Percentiles rank a stretch among this genome's conserved stretches.
These are phyloP conservation scores for Phylloscopus trochiloides DNA, from an alignment of 2,113 vertebrate genomes.

Conservation along the genomic window DNA sequence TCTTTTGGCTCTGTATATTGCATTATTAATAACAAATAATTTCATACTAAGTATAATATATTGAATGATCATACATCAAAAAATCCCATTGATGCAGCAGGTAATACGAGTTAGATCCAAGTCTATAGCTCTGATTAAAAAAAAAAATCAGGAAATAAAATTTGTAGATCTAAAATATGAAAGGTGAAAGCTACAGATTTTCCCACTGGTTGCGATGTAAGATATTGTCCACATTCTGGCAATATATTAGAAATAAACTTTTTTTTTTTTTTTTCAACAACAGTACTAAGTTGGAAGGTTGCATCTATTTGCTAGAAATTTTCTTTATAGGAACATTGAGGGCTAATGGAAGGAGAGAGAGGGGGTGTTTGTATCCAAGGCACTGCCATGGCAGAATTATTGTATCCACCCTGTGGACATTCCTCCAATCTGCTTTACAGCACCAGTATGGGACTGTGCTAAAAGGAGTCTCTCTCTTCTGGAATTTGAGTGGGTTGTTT, in stretches of 20 bases:
- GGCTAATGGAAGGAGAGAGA: not conserved
- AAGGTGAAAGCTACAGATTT: not conserved
- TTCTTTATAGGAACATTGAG: not conserved
- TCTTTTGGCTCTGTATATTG: not conserved
- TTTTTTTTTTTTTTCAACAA: accelerated
- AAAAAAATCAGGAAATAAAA: not conserved
- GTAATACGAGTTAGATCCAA: not conserved
- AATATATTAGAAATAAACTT: not conserved
- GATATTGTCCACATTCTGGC: not conserved
- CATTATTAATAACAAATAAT: not conserved
- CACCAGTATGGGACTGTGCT: not conserved
- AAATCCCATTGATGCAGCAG: not conserved
- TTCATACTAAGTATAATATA: not conserved
- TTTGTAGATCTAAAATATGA: not conserved
- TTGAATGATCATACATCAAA: not conserved
- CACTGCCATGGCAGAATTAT: not conserved
- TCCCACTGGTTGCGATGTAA: not conserved
- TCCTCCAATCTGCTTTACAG: not conserved
- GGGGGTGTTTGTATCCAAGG: not conserved
- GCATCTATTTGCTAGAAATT: not conserved
- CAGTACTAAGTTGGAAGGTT: not conserved
- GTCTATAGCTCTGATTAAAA: not conserved
- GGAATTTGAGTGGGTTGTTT: not conserved
- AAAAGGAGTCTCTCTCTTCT: not conserved
- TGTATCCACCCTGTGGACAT: not conserved